Evolutionary conservation across 2,113 vertebrate species (phyloP).

Genomic region (Brienomyrus longianalis): DNA sequence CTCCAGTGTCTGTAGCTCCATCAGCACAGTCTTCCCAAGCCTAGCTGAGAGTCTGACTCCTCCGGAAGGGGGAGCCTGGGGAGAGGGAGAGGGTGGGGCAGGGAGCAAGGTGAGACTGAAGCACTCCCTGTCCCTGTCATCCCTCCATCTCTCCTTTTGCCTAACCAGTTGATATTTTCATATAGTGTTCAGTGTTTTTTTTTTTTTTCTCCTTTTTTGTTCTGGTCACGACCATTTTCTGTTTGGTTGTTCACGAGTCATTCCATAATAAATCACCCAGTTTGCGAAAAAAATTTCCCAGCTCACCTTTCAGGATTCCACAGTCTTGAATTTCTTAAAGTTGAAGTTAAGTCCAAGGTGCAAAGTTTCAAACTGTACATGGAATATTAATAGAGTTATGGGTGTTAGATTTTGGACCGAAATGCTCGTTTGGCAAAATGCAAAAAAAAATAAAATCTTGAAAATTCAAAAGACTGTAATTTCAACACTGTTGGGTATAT

Average conservation of each 20-base stretch:
- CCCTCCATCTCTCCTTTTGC: not conserved
- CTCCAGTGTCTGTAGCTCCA: conserved; percentile 38
- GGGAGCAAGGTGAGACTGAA: conserved; percentile 39
- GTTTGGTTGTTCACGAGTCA: not conserved
- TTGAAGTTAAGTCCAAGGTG: not conserved
- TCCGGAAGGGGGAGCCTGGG: not conserved
- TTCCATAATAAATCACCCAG: not conserved
- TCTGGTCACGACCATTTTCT: not conserved
- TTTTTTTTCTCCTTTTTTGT: not conserved
- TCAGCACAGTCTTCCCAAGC: conserved; percentile 34
- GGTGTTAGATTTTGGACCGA: not conserved
- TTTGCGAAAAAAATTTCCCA: not conserved
- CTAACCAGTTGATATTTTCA: not conserved
- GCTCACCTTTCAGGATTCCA: not conserved
- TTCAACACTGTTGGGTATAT: not conserved
- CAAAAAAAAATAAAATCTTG: not conserved
- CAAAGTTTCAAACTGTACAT: not conserved
- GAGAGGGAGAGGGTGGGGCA: conserved; percentile 28
- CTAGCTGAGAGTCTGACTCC: conserved; percentile 19
- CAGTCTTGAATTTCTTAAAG: not conserved
- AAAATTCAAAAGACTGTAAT: not conserved
- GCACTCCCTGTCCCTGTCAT: not conserved
- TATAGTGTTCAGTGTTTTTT: not conserved
- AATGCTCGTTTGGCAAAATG: not conserved
- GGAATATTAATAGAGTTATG: not conserved